Evolutionary conservation across 2,797 vertebrate genomes (phyloP).

Genomic region (Falco berigora): DNA sequence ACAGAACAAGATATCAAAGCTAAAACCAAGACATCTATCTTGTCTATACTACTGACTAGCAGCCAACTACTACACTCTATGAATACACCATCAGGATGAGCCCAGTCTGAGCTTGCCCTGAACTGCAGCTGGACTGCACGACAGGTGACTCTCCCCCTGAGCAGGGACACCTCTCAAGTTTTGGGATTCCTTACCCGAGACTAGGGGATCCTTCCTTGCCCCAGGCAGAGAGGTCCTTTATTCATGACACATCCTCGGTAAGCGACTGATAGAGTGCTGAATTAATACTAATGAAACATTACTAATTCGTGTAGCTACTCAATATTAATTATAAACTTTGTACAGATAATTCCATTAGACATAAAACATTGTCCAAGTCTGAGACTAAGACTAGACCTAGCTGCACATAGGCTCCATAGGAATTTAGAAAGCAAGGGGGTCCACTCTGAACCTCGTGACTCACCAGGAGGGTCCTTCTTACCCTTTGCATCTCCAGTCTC

Average conservation of each 20-base stretch:
- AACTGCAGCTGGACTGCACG: background rate
- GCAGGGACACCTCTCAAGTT: background rate
- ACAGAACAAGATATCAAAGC: no score
- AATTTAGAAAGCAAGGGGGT: background rate
- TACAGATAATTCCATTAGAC: background rate
- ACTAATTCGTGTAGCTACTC: background rate
- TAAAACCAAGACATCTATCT: no score
- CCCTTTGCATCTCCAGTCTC: background rate
- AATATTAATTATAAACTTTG: background rate
- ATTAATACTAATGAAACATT: background rate
- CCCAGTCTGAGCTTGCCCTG: background rate
- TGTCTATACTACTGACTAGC: background rate
- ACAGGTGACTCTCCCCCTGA: background rate
- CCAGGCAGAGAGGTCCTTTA: background rate
- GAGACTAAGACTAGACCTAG: background rate
- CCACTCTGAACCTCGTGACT: background rate
- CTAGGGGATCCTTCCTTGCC: background rate
- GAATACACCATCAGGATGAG: background rate
- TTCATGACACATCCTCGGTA: background rate
- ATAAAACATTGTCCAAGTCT: background rate
- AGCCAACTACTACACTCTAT: background rate
- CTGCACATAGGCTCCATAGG: background rate
- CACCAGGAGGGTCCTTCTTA: background rate
- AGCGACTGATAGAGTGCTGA: background rate
- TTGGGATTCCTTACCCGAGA: background rate